Evolutionary conservation across 2,797 vertebrate genomes (phyloP), one percentile per base, ranked within the genome.

Genomic region (Lemur catta): DNA sequence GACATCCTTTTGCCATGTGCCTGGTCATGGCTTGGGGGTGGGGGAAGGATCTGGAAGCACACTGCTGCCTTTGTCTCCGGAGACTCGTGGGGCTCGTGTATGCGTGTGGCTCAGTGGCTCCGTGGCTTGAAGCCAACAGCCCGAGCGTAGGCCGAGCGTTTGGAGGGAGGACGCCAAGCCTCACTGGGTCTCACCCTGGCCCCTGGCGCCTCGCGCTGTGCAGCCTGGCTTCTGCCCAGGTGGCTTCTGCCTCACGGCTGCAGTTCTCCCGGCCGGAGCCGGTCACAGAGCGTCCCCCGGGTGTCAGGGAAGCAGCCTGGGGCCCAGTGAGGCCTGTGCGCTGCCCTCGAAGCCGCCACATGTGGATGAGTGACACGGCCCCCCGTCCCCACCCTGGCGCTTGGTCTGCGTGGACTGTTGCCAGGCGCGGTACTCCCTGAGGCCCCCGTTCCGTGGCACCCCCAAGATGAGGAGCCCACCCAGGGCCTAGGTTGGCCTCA

Each of bases 211-310:
- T 38, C 48, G 11, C 48, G 91, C 41, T 46, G 35, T 74, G 6
- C 94, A 90, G 75, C 85, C 13, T 65, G 75, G 63, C 93, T 35
- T 90, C 12, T 59, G 41, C 74, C 61, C 30, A 3, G 15, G 22
- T 28, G 55, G 22, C 55, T 24, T 57, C 55, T 57, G 55, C 30
- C 9, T 86, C 46, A 14, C n/a, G 61, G 41, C 69, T 91, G 17
- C 11, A 38, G 43, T 67, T 96, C 18, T 52, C 65, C 24, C 9
- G 85, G 24, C 18, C 4, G 24, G 75, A n/a, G 69, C 95, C 48
- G 74, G 35, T 46, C 24, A 55, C 0, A 0, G 13, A 13, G 22
- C 46, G 1, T 63, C 35, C 46, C 24, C 48, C 38, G 0, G 52
- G 38, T 2, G 9, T 88, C 67, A 0, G 0, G 33, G 9, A 13